Percentiles rank a stretch among this genome's conserved stretches.
Conservation (phyloP, 2,888 invertebrate species). For the Carcina quercana region DNA sequence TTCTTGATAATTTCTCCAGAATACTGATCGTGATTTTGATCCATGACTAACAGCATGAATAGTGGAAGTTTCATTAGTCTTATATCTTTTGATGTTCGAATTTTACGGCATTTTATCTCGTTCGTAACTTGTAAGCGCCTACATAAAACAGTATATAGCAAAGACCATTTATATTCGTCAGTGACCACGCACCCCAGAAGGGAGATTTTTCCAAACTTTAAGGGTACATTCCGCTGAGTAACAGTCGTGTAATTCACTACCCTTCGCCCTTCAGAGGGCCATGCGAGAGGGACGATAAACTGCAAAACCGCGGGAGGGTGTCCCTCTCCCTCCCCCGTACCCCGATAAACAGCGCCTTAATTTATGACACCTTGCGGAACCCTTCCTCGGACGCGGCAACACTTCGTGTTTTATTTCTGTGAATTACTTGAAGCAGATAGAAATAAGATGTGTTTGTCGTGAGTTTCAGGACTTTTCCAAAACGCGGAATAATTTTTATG, state of each 20-base stretch:
- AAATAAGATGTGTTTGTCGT: too few relatives aligned
- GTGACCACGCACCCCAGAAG: constrained; percentile 4
- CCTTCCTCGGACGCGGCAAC: constrained; percentile 42
- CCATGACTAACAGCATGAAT: too few relatives aligned
- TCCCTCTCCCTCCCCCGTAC: constrained; percentile 54
- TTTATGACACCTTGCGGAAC: constrained; percentile 67
- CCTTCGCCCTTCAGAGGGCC: constrained; percentile 46
- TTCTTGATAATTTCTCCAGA: too few relatives aligned
- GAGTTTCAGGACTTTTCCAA: too few relatives aligned
- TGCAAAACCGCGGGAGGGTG: constrained; percentile 68
- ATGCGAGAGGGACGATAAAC: constrained; percentile 65
- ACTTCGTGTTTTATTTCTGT: too few relatives aligned
- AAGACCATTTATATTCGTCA: neutral
- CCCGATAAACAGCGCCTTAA: constrained; percentile 67
- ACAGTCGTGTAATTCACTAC: constrained; percentile 55
- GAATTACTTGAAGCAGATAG: neutral
- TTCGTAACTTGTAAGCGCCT: too few relatives aligned
- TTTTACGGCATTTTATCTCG: too few relatives aligned
- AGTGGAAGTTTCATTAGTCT: too few relatives aligned
- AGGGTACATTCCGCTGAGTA: constrained; percentile 57
- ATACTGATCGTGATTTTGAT: too few relatives aligned
- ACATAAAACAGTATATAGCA: too few relatives aligned
- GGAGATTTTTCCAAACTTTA: constrained; percentile 26
- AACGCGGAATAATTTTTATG: too few relatives aligned
- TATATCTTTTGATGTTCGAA: too few relatives aligned